Conservation (phyloP, 1,140 invertebrate species). For the Bombyx mandarina region DNA sequence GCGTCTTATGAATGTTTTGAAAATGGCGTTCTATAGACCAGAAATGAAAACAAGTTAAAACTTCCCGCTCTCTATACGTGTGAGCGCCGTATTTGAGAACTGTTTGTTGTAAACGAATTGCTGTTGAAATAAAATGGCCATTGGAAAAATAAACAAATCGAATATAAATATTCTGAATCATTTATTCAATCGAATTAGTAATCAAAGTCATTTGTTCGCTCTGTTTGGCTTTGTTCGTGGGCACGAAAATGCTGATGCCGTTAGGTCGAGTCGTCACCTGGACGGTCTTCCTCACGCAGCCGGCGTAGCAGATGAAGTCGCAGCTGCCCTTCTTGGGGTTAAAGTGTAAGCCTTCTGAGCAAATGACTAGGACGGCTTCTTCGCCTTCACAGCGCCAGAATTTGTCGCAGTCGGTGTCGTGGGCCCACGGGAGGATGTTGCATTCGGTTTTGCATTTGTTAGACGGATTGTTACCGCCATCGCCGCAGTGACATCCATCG, state of each 20-base stretch:
- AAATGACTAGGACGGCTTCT: conserved; percentile 53
- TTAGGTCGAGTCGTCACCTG: conserved; percentile 17
- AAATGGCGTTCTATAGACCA: too few species aligned
- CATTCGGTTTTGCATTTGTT: conserved; percentile 19
- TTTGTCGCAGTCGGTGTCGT: conserved; percentile 70
- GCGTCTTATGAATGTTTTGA: too few species aligned
- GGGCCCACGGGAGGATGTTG: conserved; percentile 45
- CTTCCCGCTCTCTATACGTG: too few species aligned
- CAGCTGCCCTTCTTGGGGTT: conserved; percentile 49
- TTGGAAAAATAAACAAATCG: conserved; percentile 2
- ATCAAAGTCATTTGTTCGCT: too few species aligned
- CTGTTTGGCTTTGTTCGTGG: conserved; percentile 26
- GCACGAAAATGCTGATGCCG: conserved; percentile 36
- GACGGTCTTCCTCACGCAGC: conserved; percentile 20
- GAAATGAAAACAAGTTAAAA: too few species aligned
- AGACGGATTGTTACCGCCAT: conserved; percentile 1
- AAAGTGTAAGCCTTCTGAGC: conserved; percentile 72
- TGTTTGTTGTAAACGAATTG: neutral
- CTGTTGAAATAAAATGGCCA: neutral
- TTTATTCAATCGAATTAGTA: neutral
- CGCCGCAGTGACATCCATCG: neutral
- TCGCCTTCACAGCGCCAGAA: conserved; percentile 72
- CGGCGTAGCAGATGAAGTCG: conserved; percentile 38
- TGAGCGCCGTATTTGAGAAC: too few species aligned
- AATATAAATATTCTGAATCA: neutral